Base-by-base conservation (phyloP, 2,797 vertebrate genomes). In the Ispidina lecontei region DNA sequence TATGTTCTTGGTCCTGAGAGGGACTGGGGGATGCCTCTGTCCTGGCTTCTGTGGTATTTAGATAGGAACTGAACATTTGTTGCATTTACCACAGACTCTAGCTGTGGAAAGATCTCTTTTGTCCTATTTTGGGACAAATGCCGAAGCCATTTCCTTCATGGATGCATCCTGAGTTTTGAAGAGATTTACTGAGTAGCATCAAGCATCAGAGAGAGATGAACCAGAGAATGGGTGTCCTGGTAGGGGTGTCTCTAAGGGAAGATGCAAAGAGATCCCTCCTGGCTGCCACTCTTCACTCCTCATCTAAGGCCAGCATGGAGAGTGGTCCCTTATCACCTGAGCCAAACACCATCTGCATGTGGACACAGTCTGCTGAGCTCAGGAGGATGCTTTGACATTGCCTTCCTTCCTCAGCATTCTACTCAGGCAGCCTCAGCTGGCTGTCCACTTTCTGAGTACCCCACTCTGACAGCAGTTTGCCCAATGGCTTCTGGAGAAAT, bases 201-300 rank as follows among this genome's bases (percentile, higher is more conserved):
- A 29, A 43, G 35, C 62, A 58, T 49, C 49, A 37, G 44, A 52
- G 41, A 51, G 0, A 0, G 0, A 43, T 15, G 29, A n/a, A 63
- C 12, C 23, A 44, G 37, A 29, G 28, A 29, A 73, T 37, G 39
- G 6, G 6, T 25, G 23, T 68, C n/a, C 58, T 74, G 25, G 10
- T 15, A 28, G 44, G 7, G 11, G 5, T 46, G 11, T 51, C 37
- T 68, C 58, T 35, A 20, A 63, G 39, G 35, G 26, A 84, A 84
- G 35, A 18, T 5, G 10, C 31, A 33, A 58, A 41, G 74, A 58
- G 14, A 46, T 11, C 15, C 7, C 25, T 63, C 19, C 25, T 21
- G 54, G 23, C 39, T 71, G 33, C 11, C 20, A 67, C 33, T 15
- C 19, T 25, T 56, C 31, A 29, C 35, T 60, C 23, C 46, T 33